Base-by-base conservation (phyloP, 2,888 invertebrate species). In the Ganaspis brasiliensis region DNA sequence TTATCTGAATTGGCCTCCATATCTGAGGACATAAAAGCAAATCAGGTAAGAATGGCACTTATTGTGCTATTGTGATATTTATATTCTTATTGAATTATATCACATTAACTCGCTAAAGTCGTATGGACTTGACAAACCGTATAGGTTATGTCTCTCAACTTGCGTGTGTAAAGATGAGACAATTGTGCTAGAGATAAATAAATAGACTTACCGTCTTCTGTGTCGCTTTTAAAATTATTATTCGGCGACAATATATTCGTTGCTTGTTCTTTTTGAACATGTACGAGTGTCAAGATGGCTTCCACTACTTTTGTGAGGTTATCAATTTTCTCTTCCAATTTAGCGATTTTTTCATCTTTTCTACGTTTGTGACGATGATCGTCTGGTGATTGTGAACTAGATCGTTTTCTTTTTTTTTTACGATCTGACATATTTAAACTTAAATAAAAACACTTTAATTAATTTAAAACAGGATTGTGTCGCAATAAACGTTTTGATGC, bases 111-210 rank as follows among this genome's bases (percentile, higher is more conserved):
- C 21, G 14, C 40, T n/a, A 59, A 56, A 37, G 37, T 59, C 24
- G 49, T 74, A 52, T 74, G 45, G 37, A 35, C 26, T 52, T 2
- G 57, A 26, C 63, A 37, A 61, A 12, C 52, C 72, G 72, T 61
- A 61, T 72, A 72, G 72, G 72, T 21, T 14, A 45, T 75, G 61
- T 24, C 75, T 72, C 63, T 61, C 35, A 35, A 72, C 35, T 49
- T 31, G 72, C 76, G 61, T 72, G 24, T 61, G 55, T 35, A 61
- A 52, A 31, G 31, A 31, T 31, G 31, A 31, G 31, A 31, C 2
- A 31, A 31, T 31, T 31, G 31, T 31, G 31, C 31, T 31, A 6
- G 31, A 31, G 31, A 4, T 31, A 31, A 31, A 31, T 4, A 31
- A 31, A 31, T 31, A 4, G 2, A 31, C 31, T 31, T 31, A 31